Conservation (phyloP, 2,797 vertebrate genomes). For the Phoebastria nigripes region DNA sequence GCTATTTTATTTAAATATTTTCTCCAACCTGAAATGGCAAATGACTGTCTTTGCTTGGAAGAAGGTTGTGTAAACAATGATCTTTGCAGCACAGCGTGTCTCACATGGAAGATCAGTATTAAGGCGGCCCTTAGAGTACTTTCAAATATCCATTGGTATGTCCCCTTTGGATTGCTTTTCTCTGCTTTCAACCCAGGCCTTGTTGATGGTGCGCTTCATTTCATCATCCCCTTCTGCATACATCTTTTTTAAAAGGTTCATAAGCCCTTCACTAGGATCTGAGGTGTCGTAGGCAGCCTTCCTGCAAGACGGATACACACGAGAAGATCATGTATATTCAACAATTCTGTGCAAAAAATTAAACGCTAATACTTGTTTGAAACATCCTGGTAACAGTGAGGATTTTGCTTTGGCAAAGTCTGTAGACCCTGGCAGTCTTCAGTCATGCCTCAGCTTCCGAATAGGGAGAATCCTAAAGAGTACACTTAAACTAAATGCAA, state of each 20-base stretch:
- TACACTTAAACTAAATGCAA: not conserved
- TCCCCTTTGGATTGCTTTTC: constrained; percentile 91
- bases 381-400: not conserved
- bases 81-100: constrained; percentile 61
- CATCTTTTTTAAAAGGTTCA: constrained; percentile 96
- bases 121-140: constrained; percentile 42
- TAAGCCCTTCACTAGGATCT: constrained; percentile 92
- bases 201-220: constrained; percentile 97
- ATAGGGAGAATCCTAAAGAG: not conserved
- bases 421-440: not conserved
- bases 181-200: constrained; percentile 95
- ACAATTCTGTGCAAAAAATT: not conserved
- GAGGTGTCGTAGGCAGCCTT: constrained; percentile 81
- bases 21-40: constrained; percentile 70
- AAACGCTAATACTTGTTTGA: not conserved
- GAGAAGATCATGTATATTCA: not conserved
- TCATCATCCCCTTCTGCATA: constrained; percentile 97
- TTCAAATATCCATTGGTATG: constrained; percentile 82
- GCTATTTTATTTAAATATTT: constrained; percentile 74
- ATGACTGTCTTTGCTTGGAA: constrained; percentile 66
- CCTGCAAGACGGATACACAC: constrained; percentile 2
- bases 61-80: constrained; percentile 61
- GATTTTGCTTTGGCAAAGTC: not conserved
- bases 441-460: not conserved
- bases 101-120: constrained; percentile 62